Percentiles rank a stretch among this genome's conserved stretches.
phyloP scores from a whole-genome alignment of 2,113 vertebrate species.

The Glareola pratincola region DNA sequence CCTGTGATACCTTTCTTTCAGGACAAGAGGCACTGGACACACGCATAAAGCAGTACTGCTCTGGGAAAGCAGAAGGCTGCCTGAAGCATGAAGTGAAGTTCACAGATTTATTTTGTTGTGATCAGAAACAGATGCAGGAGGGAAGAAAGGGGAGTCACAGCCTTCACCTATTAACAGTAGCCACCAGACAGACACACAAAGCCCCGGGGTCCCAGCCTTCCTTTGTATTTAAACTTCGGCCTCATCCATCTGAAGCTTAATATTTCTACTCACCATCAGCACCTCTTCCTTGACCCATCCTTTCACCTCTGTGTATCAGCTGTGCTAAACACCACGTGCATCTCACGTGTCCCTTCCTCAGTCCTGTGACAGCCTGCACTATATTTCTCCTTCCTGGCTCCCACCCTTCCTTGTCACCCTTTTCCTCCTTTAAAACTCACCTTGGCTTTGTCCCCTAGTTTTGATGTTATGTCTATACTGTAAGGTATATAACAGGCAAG shows the following conservation, averaged over 20 bases:
- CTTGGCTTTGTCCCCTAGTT: background rate
- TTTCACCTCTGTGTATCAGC: background rate
- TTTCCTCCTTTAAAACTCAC: background rate
- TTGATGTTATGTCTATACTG: background rate
- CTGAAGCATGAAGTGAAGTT: background rate
- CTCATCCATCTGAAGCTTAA: background rate
- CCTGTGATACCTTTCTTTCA: background rate
- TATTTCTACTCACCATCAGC: background rate
- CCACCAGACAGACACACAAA: background rate
- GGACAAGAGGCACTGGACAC: background rate
- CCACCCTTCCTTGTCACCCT: background rate
- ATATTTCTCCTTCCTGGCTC: background rate
- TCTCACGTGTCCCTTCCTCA: background rate
- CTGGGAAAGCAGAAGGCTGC: background rate
- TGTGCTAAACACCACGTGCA: background rate
- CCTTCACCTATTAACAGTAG: background rate
- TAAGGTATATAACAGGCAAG: background rate
- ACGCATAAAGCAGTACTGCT: background rate
- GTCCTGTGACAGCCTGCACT: background rate
- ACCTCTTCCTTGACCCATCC: background rate
- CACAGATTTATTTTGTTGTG: background rate
- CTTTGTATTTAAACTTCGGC: background rate
- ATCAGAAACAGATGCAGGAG: background rate
- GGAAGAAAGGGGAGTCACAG: background rate
- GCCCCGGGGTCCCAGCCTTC: background rate